Base-by-base conservation (phyloP, 2,888 invertebrate species). In the Megamerina dolium region DNA sequence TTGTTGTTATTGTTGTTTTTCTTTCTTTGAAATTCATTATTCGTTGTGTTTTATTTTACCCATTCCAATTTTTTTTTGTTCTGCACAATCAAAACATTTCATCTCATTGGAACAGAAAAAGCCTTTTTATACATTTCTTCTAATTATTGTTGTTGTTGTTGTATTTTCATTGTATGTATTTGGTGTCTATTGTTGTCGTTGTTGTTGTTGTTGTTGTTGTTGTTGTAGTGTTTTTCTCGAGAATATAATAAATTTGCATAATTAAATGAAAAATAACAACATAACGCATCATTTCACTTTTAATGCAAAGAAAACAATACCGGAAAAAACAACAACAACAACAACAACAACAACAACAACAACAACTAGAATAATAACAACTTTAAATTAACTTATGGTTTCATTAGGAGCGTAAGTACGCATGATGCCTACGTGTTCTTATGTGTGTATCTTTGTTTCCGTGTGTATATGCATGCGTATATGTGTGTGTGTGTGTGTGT, bases 361-460 rank as follows among this genome's bases (percentile, higher is more conserved):
- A 12, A 34, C 34, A 18, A 12, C 34, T 9, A 34, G 38, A 53
- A 57, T 57, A 59, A 59, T 48, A 50, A 46, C 54, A 53, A 50
- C 52, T 23, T 6, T 23, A 23, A 23, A 23, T 23, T 23, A 23
- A 23, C 23, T 23, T 23, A 23, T 23, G 6, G n/a, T n/a, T n/a
- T n/a, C n/a, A n/a, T n/a, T n/a, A 6, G 23, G 23, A 23, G 23
- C 23, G 23, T 8, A 23, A 10, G 23, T 23, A 10, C 23, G 23
- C n/a, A n/a, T n/a, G n/a, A n/a, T n/a, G n/a, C n/a, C n/a, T n/a
- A n/a, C n/a, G n/a, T n/a, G n/a, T n/a, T n/a, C n/a, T n/a, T n/a
- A n/a, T n/a, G n/a, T n/a, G n/a, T n/a, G n/a, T n/a, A n/a, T n/a
- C n/a, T n/a, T n/a, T n/a, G n/a, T n/a, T n/a, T n/a, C n/a, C n/a